phyloP scores from a whole-genome alignment of 2,888 invertebrate species.

The Linyphia triangularis region DNA sequence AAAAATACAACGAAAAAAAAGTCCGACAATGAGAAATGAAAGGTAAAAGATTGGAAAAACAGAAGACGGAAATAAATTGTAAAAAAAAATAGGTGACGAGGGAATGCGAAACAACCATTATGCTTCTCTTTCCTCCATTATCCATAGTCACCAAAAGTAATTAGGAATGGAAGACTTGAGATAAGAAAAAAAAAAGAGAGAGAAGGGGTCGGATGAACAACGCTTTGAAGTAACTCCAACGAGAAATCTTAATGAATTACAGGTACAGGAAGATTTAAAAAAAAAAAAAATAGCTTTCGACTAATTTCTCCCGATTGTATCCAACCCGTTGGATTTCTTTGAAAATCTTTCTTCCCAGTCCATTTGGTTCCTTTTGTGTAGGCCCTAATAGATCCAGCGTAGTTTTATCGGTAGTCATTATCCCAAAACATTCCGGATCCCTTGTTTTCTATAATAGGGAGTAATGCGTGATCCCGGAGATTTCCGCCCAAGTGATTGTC shows the following conservation, averaged over 20 bases:
- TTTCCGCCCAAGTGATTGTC: slow-evolving; percentile 19
- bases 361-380: slow-evolving; percentile 40
- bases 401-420: slow-evolving; percentile 47
- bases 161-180: slow-evolving; percentile 28
- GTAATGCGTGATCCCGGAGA: slow-evolving; percentile 25
- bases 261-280: slow-evolving; percentile 12
- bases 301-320: slow-evolving; percentile 4
- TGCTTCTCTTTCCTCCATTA: not conserved
- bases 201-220: slow-evolving; percentile 5
- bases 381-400: slow-evolving; percentile 39
- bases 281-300: slow-evolving; percentile 25
- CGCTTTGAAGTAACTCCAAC: slow-evolving; percentile 8
- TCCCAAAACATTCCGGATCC: not conserved
- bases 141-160: slow-evolving; percentile 38
- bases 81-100: slow-evolving; percentile 27
- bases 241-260: slow-evolving; percentile 38
- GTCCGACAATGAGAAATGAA: slow-evolving; percentile 21
- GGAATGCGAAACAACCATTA: slow-evolving; percentile 12
- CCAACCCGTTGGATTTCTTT: not conserved
- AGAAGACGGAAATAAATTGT: not conserved
- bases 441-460: slow-evolving; percentile 47
- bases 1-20: not conserved
- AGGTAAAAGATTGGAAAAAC: slow-evolving; percentile 1
- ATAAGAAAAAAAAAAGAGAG: not conserved
- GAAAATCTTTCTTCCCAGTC: slow-evolving; percentile 6